Conservation (phyloP, 1,140 invertebrate species). For the Popillia japonica region DNA sequence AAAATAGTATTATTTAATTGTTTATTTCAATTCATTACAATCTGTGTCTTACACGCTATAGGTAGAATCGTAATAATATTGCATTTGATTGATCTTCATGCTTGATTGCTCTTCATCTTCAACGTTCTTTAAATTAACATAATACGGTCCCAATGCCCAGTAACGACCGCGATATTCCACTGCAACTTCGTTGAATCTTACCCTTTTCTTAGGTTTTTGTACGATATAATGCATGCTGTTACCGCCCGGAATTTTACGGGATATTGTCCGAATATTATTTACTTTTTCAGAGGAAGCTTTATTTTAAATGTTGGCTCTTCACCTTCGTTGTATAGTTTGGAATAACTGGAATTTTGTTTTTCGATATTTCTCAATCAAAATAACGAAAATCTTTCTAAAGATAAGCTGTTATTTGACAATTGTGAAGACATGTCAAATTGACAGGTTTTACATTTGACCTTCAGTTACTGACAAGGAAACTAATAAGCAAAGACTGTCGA, state of each 20-base stretch:
- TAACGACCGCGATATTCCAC: constrained; percentile 17
- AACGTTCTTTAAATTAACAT: constrained; percentile 22
- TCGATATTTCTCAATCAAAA: neutral
- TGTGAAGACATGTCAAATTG: too few species aligned
- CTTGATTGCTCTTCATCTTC: neutral
- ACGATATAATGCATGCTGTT: constrained; percentile 1
- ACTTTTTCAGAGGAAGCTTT: neutral
- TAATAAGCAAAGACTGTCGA: too few species aligned
- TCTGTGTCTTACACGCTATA: neutral
- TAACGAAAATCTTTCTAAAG: too few species aligned
- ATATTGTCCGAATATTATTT: too few species aligned
- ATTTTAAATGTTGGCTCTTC: neutral
- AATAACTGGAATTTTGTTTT: constrained; percentile 4
- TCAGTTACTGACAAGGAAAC: too few species aligned
- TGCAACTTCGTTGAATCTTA: constrained; percentile 33
- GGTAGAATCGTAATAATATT: neutral
- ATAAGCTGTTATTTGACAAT: too few species aligned
- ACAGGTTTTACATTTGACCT: too few species aligned
- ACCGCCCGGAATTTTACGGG: too few species aligned
- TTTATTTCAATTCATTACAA: neutral
- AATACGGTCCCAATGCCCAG: neutral
- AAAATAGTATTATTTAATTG: too few species aligned
- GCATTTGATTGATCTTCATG: neutral
- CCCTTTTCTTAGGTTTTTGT: constrained; percentile 12
- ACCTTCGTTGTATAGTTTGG: neutral